Conservation (phyloP, 2,888 invertebrate genomes). For the Exocentrus adspersus region DNA sequence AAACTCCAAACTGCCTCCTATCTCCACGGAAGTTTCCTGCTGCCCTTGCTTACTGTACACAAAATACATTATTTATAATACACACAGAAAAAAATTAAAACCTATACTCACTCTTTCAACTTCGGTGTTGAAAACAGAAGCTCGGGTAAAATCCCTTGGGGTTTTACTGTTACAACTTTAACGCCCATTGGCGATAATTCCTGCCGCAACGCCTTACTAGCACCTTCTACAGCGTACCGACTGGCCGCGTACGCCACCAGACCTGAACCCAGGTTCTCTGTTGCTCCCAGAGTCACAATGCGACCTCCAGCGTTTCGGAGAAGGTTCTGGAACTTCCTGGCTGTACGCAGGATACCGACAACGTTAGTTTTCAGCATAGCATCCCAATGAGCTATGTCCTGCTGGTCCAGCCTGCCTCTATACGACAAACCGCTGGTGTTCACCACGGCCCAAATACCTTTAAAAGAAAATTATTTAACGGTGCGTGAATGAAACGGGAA, state of each 20-base stretch:
- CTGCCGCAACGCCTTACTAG: slow-evolving; percentile 76
- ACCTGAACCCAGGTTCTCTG: slow-evolving; percentile 65
- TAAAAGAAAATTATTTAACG: slow-evolving; percentile 44
- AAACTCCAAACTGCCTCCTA: slow-evolving; percentile 56
- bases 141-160: slow-evolving; percentile 73
- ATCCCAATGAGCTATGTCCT: slow-evolving; percentile 78
- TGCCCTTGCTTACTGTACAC: slow-evolving; percentile 52
- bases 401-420: slow-evolving; percentile 74
- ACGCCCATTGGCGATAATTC: slow-evolving; percentile 77
- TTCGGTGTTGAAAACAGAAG: slow-evolving; percentile 75
- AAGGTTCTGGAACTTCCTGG: slow-evolving; percentile 79
- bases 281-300: slow-evolving; percentile 75
- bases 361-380: slow-evolving; percentile 76
- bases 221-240: slow-evolving; percentile 80
- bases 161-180: slow-evolving; percentile 79
- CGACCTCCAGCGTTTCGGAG: slow-evolving; percentile 74
- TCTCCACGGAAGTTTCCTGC: slow-evolving; percentile 56
- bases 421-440: slow-evolving; percentile 84
- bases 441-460: slow-evolving; percentile 84
- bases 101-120: slow-evolving; percentile 62
- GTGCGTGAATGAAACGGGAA: too few relatives aligned
- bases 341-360: slow-evolving; percentile 77
- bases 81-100: too few relatives aligned
- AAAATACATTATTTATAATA: too few relatives aligned
- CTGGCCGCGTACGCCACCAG: slow-evolving; percentile 68